Conservation (phyloP, 2,113 vertebrate genomes). For the Heterochromis multidens region DNA sequence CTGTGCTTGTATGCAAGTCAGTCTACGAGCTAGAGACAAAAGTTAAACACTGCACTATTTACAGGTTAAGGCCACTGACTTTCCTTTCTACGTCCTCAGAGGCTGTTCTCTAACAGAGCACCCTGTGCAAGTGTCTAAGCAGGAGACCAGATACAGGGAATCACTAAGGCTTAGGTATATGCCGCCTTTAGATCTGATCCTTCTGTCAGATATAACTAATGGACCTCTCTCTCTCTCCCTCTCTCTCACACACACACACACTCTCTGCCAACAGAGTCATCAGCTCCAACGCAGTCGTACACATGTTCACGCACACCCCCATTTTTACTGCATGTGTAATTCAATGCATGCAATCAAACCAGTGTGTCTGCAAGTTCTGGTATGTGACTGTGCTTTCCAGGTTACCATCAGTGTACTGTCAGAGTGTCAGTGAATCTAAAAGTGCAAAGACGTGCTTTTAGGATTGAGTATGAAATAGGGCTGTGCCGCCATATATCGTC, state of each 20-base stretch:
- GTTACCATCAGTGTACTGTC: neutral
- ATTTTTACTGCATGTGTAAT: neutral
- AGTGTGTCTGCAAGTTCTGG: neutral
- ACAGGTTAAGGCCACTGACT: neutral
- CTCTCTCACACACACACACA: neutral
- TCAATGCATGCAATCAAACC: neutral
- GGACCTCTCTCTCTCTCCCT: constrained; percentile 5
- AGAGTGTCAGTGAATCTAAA: neutral
- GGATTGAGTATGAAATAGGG: neutral
- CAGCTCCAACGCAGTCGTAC: neutral
- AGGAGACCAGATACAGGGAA: constrained; percentile 8
- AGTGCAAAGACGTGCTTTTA: neutral
- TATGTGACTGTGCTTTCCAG: neutral
- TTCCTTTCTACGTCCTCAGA: neutral
- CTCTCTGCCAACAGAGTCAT: neutral
- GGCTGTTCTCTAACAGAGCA: constrained; percentile 23
- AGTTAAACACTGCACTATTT: constrained; percentile 24
- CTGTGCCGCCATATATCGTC: neutral
- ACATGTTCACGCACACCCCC: neutral
- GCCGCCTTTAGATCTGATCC: constrained; percentile 50
- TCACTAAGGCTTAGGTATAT: constrained; percentile 30
- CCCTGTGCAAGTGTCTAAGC: neutral
- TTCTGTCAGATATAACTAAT: constrained; percentile 60
- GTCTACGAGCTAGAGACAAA: neutral
- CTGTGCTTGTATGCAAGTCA: neutral